Percentiles rank a stretch among this genome's conserved stretches.
Evolutionary conservation across 2,113 vertebrate genomes (phyloP).

Genomic region (Melanocharis versteri): DNA sequence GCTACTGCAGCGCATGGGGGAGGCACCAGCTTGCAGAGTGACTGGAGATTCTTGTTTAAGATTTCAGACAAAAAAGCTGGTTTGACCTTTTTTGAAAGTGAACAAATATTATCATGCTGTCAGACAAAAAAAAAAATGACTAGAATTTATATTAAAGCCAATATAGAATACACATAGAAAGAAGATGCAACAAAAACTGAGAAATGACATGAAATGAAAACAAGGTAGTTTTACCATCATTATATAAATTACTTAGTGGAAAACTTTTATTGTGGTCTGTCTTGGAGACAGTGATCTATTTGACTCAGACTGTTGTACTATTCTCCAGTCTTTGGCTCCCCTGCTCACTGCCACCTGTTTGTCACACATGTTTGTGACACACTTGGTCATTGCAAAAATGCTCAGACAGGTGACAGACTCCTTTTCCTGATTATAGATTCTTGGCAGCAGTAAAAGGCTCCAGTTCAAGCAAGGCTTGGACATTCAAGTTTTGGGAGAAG

Average conservation of each 20-base stretch:
- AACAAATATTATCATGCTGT: not conserved
- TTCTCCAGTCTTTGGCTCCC: not conserved
- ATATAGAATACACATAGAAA: not conserved
- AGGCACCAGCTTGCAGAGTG: not conserved
- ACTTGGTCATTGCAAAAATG: not conserved
- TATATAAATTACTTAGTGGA: not conserved
- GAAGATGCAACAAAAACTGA: not conserved
- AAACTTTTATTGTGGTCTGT: not conserved
- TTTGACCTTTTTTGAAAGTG: not conserved
- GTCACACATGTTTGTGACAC: not conserved
- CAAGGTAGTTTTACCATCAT: not conserved
- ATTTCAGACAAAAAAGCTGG: not conserved
- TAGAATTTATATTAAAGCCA: not conserved
- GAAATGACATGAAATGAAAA: not conserved
- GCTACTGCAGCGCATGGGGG: not conserved
- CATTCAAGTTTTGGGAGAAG: not conserved
- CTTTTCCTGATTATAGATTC: not conserved
- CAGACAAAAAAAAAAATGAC: not conserved
- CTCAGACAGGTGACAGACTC: not conserved
- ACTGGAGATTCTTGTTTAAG: not conserved
- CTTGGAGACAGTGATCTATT: not conserved
- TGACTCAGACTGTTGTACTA: not conserved
- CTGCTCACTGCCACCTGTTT: not conserved
- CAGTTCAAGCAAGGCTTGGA: not conserved
- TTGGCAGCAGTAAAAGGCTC: not conserved